These are phyloP conservation scores for Danio aesculapii DNA, from an alignment of 2,797 vertebrate species.

Conservation along the genomic window DNA sequence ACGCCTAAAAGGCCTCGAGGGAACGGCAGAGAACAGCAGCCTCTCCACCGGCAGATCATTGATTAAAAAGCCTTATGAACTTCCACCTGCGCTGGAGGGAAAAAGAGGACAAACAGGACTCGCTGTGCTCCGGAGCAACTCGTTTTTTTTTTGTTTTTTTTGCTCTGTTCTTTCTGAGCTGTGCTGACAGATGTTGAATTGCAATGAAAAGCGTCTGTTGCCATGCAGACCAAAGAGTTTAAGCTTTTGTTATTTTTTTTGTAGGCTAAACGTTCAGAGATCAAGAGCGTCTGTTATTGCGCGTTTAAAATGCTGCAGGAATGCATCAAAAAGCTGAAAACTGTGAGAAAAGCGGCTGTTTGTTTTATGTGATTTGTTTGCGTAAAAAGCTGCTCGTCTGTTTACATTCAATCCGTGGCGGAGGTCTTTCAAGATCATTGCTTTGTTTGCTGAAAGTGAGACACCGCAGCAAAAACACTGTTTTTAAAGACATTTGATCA, in stretches of 20 bases:
- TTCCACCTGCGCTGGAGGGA: conserved; percentile 63
- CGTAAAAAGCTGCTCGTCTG: neutral
- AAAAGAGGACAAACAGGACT: conserved; percentile 63
- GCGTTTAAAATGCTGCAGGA: too few relatives aligned
- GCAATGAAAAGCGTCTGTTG: conserved; percentile 13
- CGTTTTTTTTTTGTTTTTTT: conserved; percentile 2
- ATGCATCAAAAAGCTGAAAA: neutral
- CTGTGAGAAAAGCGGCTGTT: neutral
- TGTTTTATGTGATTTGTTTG: neutral
- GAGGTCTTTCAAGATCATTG: conserved; percentile 19
- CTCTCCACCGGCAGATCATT: conserved; percentile 71
- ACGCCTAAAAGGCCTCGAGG: conserved; percentile 62
- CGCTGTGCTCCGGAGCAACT: conserved; percentile 31
- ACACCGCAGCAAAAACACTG: too few relatives aligned
- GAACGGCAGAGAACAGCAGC: conserved; percentile 60
- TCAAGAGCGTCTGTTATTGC: neutral
- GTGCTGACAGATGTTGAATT: neutral
- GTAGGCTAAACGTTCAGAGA: neutral
- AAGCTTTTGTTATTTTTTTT: neutral
- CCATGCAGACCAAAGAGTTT: conserved; percentile 3
- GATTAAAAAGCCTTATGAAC: conserved; percentile 77
- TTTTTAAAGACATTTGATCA: too few relatives aligned
- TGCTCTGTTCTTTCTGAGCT: conserved; percentile 27
- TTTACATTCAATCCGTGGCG: conserved; percentile 25
- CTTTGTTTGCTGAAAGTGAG: conserved; percentile 34